phyloP scores from a whole-genome alignment of 2,113 vertebrate species.

The Canis aureus region DNA sequence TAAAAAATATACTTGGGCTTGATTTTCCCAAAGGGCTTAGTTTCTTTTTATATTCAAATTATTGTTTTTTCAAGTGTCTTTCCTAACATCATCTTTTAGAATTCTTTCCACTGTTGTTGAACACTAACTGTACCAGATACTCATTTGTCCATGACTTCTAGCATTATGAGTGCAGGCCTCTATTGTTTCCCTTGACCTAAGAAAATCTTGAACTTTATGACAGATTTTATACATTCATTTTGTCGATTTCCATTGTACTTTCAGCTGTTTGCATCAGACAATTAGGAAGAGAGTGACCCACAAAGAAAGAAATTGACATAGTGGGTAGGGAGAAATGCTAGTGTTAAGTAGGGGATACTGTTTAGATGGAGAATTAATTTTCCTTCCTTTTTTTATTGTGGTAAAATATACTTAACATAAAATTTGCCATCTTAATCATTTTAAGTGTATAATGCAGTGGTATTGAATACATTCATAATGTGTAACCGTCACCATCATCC shows the following conservation, averaged over 20 bases:
- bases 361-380: conserved; percentile 18
- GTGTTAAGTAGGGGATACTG: background rate
- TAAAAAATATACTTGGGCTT: background rate
- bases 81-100: conserved; percentile 9
- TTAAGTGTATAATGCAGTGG: background rate
- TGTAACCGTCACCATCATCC: background rate
- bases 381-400: conserved; percentile 11
- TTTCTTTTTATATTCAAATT: conserved; percentile 25
- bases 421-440: background rate
- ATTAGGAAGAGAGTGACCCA: background rate
- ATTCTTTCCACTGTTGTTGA: background rate
- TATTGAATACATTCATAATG: conserved; percentile 29
- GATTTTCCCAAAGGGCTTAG: background rate
- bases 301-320: background rate
- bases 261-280: background rate
- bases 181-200: conserved; percentile 6
- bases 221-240: conserved; percentile 7
- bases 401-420: conserved; percentile 6
- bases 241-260: background rate
- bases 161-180: background rate
- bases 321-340: background rate
- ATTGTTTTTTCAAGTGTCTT: conserved; percentile 29
- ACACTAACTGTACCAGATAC: background rate
- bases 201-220: background rate
- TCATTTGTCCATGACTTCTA: background rate